Evolutionary conservation across 2,888 invertebrate species (phyloP).

Genomic region (Beris morrisii): DNA sequence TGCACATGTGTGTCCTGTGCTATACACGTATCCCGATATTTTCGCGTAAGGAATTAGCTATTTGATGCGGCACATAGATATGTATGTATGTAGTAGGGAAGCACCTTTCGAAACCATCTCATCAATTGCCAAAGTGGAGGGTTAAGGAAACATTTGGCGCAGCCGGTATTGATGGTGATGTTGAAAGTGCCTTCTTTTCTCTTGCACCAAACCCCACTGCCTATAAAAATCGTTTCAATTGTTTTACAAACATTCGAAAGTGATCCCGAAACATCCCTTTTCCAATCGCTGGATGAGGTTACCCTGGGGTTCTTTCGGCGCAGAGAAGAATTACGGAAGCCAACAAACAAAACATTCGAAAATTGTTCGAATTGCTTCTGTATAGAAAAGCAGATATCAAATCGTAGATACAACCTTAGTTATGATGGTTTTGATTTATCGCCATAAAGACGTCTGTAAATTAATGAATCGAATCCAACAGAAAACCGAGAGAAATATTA

Average conservation of each 20-base stretch:
- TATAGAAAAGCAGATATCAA: background rate
- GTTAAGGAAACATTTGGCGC: background rate
- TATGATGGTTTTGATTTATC: slow-evolving; percentile 37
- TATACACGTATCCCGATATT: background rate
- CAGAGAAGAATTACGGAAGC: no score
- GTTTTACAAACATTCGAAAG: slow-evolving; percentile 25
- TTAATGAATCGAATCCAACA: slow-evolving; percentile 33
- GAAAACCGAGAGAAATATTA: no score
- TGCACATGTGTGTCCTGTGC: slow-evolving; percentile 22
- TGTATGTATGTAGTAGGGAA: background rate
- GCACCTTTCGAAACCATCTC: background rate
- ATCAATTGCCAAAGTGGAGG: no score
- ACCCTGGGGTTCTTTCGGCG: no score
- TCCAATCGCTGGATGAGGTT: background rate
- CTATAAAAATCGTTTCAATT: slow-evolving; percentile 26
- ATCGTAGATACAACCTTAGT: no score
- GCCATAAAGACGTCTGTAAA: slow-evolving; percentile 34
- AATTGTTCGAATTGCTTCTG: background rate
- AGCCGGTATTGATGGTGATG: background rate
- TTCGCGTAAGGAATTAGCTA: slow-evolving; percentile 22
- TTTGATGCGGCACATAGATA: slow-evolving; percentile 5
- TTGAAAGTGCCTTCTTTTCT: background rate
- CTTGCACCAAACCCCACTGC: background rate
- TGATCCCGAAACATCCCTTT: background rate
- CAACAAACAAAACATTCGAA: background rate